These are phyloP conservation scores for Galerucella calmariensis DNA, from an alignment of 2,888 invertebrate species.

Conservation along the genomic window DNA sequence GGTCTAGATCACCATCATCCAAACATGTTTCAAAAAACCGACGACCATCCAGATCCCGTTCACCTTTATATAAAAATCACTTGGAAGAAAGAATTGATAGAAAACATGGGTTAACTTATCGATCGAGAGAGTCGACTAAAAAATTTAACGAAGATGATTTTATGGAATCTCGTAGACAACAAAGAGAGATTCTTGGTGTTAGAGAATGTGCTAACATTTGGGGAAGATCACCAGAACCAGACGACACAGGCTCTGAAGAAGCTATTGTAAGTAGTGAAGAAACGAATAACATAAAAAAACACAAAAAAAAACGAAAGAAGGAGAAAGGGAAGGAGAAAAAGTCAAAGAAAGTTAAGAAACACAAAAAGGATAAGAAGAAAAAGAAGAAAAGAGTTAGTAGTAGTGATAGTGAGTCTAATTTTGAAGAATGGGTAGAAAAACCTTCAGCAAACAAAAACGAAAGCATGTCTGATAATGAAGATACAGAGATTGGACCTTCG, in stretches of 20 bases:
- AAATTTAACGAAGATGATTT: constrained; percentile 70
- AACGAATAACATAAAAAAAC: constrained; percentile 38
- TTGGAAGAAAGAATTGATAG: constrained; percentile 25
- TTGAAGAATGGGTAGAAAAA: constrained; percentile 79
- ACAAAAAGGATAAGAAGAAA: constrained; percentile 69
- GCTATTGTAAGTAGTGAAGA: constrained; percentile 53
- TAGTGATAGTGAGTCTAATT: constrained; percentile 61
- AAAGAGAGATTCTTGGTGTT: constrained; percentile 80
- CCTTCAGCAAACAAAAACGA: constrained; percentile 29
- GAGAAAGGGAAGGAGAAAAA: constrained; percentile 69
- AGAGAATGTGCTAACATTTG: constrained; percentile 77
- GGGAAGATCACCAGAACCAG: constrained; percentile 79
- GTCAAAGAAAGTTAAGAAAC: constrained; percentile 69
- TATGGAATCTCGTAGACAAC: constrained; percentile 76
- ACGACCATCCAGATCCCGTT: constrained; percentile 38
- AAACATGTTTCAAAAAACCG: constrained; percentile 37
- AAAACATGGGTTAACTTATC: constrained; percentile 28
- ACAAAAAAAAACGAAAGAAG: constrained; percentile 68
- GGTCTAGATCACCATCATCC: constrained; percentile 38
- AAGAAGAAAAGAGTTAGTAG: constrained; percentile 65
- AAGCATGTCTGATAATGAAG: constrained; percentile 64
- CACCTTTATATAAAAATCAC: constrained; percentile 25
- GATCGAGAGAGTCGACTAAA: constrained; percentile 40
- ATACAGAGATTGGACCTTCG: constrained; percentile 70
- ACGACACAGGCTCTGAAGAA: constrained; percentile 67